Evolutionary conservation across 2,888 invertebrate species (phyloP), one percentile per base, ranked within the genome.

Genomic region (Zonitis immaculata): DNA sequence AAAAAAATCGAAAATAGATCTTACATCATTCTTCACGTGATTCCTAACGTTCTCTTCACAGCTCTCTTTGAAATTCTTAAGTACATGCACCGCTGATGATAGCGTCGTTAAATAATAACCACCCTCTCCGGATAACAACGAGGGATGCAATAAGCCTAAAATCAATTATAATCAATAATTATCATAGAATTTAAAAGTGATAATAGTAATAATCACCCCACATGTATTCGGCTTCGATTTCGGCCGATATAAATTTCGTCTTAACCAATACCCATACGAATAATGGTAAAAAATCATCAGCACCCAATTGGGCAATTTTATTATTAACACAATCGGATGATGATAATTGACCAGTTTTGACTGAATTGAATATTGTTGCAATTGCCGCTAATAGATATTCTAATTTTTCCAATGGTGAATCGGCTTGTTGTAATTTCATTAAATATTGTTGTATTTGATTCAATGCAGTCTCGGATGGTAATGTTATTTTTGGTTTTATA

Each of bases 171-270:
- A n/a, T n/a, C 18, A 43, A 51, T 48, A 1, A 48, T 4, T 1
- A 16, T 43, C 5, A 20, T 20, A 22, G n/a, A 22, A 22, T 43
- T 8, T 9, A 6, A 18, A 43, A 22, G 9, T 11, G 6, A 30
- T 26, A 2, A 7, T 3, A 5, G 22, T n/a, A 27, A 3, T 2
- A 20, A 80, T 54, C 66, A 66, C 74, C 95, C 81, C 95, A 95
- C 94, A 97, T 97, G 73, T 95, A 91, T 72, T 95, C 95, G 0
- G 95, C 94, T 73, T 97, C 96, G 52, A 96, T 85, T 77, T 97
- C 96, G 1, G 94, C 95, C 26, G 92, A 89, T 6, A 95, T 88
- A 66, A 95, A 86, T 28, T 91, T 89, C 63, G 91, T 90, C 58
- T 91, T 89, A 1, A 95, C 91, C 61, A 97, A 80, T 8, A 95